Evolutionary conservation across 1,140 invertebrate species (phyloP), one percentile per base, ranked within the genome.

Genomic region (Pseudomyrmex concolor): DNA sequence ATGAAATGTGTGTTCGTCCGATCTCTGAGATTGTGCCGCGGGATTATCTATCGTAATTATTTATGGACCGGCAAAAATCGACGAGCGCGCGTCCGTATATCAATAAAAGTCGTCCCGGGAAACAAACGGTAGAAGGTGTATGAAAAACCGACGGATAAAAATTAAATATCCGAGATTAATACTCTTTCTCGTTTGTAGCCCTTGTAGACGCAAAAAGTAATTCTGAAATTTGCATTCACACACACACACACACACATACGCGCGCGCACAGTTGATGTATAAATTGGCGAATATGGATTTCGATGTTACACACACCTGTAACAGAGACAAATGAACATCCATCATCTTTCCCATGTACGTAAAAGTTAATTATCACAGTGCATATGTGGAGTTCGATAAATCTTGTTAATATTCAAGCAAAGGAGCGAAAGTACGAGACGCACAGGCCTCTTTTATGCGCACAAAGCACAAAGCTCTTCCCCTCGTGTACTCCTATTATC

Each of bases 31-130:
- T 78, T 78, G 76, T 78, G 43, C 64, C 13, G 64, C 76, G 34
- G 64, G 50, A 70, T 78, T 70, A 78, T 78, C 76, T 59, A 78
- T 78, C 64, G 76, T 80, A 80, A 80, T 80, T 80, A 80, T 80
- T 80, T 80, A 80, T 71, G 66, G 76, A 71, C 76, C 54, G 76
- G 12, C 76, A 60, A 80, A 80, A 80, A 71, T 80, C 66, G 66
- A 71, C 76, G 19, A 50, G 66, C 50, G 34, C 34, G 34, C 34
- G 4, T 34, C 34, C 76, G 19, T 80, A 70, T 80, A 71, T 80
- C 76, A 80, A 34, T 57, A 15, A 60, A 48, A 50, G 19, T 68
- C 34, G 50, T 13, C 19, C 34, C 34, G 34, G 34, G 5, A 34
- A 34, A 34, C 34, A 5, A 34, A 34, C 5, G 34, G 0, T 34